These are phyloP conservation scores for Leptinotarsa undecemlineata DNA, from an alignment of 1,140 invertebrate species.

Conservation along the genomic window DNA sequence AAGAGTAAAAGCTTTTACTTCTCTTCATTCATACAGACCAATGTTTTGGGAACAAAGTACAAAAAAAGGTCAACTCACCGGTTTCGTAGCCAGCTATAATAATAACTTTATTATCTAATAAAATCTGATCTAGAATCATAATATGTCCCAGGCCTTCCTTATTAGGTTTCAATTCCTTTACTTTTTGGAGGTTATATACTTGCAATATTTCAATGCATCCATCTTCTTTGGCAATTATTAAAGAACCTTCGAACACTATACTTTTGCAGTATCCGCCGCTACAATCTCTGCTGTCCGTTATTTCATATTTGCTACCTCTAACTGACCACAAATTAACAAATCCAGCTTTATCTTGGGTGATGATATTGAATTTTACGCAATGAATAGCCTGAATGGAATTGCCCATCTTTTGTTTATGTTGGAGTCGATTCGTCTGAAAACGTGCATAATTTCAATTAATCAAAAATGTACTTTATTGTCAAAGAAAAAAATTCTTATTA, in stretches of 20 bases:
- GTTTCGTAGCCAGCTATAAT: conserved; percentile 47
- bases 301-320: conserved; percentile 63
- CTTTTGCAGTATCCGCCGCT: conserved; percentile 69
- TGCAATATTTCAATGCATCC: conserved; percentile 61
- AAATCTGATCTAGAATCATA: conserved; percentile 44
- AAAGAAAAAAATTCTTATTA: too few species aligned
- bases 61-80: conserved; percentile 24
- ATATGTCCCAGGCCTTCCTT: conserved; percentile 38
- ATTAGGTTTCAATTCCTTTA: conserved; percentile 36
- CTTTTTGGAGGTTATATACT: conserved; percentile 37
- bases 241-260: conserved; percentile 58
- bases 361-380: conserved; percentile 61
- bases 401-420: conserved; percentile 62
- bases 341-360: conserved; percentile 72
- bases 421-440: conserved; percentile 63
- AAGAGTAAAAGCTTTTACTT: too few species aligned
- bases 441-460: too few species aligned
- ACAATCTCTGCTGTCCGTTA: conserved; percentile 62
- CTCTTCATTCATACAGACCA: too few species aligned
- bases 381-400: conserved; percentile 62
- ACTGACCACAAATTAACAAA: conserved; percentile 67
- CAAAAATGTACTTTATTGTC: too few species aligned
- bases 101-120: conserved; percentile 35
- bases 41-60: too few species aligned
- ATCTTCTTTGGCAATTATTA: conserved; percentile 65